Evolutionary conservation across 1,140 invertebrate species (phyloP), one percentile per base, ranked within the genome.

Genomic region (Theocolax elegans): DNA sequence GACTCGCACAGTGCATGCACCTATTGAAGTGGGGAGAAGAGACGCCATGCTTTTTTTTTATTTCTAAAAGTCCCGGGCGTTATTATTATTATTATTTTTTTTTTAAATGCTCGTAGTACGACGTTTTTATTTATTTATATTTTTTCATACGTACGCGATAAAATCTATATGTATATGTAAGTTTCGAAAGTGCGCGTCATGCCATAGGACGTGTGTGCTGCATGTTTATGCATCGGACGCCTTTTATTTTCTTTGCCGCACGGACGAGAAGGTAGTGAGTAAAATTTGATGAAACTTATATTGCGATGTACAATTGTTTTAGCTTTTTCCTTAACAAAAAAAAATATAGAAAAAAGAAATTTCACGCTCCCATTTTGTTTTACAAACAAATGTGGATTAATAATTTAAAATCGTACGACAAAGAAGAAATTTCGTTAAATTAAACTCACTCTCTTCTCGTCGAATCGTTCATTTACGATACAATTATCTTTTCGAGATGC

Each of bases 1-100:
- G 79, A 84, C 80, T 82, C 77, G 77, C 79, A 58, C 51, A 82
- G 79, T 80, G 79, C 80, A 84, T 84, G 81, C 81, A 83, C 76
- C 78, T 83, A 83, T 77, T 72, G 69, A 46, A 71, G 49, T 64
- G 40, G 19, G 35, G 42, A 4, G 27, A 60, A 53, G 56, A 51
- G 44, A 59, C 29, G 42, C 29, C 31, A 63, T 53, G 23, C 25
- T 69, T 53, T 44, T 59, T 68, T 59, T 23, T 54, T 62, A 29
- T 3, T 8, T 63, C 48, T 44, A 31, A 44, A 44, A 69, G 60
- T 42, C 23, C 58, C 25, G 25, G 13, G 21, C 25, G 19, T 69
- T 62, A 48, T 25, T 38, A 9, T 58, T 12, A 9, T 13, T 29
- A 10, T 42, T 59, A 40, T 42, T 19, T 59, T 59, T 23, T 25